phyloP scores from a whole-genome alignment of 1,140 invertebrate genomes.

The Aricia agestis region DNA sequence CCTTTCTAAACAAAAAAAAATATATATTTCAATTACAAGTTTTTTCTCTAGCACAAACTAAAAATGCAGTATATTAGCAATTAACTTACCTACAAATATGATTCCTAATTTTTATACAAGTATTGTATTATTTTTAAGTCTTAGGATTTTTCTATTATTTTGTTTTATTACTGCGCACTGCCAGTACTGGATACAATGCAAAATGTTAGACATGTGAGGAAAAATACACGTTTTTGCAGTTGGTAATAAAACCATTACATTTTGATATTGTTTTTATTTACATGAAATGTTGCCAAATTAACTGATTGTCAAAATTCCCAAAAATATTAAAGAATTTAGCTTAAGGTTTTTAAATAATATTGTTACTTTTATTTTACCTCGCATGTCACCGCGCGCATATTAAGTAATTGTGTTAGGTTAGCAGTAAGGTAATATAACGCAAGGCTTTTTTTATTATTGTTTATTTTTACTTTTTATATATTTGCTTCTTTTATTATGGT shows the following conservation, averaged over 20 bases:
- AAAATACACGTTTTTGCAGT: background rate
- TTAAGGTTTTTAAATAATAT: no score
- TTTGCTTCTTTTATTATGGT: no score
- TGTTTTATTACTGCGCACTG: constrained; percentile 4
- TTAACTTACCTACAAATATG: background rate
- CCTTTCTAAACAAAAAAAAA: no score
- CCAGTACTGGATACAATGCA: constrained; percentile 2
- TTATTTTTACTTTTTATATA: background rate
- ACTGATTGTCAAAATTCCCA: background rate
- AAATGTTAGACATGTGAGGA: background rate
- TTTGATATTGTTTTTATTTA: background rate
- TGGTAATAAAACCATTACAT: background rate
- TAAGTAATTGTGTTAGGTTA: background rate
- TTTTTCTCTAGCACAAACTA: background rate
- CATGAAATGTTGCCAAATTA: background rate
- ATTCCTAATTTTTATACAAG: constrained; percentile 9
- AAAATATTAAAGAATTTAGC: background rate
- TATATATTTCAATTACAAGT: background rate
- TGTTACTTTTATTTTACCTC: no score
- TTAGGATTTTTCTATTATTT: background rate
- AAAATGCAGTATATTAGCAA: background rate
- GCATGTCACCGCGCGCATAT: background rate
- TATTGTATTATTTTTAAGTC: constrained; percentile 9
- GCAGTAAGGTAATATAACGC: background rate
- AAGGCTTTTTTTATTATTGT: constrained; percentile 3